Conservation (phyloP, 2,113 vertebrate species). For the Ibidorhyncha struthersii region DNA sequence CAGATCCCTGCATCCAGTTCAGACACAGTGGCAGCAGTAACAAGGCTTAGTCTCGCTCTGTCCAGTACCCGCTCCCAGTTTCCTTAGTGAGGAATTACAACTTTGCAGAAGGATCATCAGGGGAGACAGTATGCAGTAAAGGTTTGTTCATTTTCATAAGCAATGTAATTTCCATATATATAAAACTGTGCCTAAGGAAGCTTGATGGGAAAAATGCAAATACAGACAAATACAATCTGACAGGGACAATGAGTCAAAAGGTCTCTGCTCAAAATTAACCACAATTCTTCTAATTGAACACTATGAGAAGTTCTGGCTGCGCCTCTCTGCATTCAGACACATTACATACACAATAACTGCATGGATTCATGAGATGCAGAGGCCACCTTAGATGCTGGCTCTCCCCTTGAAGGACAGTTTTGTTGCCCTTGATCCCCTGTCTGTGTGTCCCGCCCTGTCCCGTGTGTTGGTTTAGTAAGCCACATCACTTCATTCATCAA, state of each 20-base stretch:
- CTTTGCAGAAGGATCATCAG: background rate
- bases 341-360: background rate
- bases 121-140: background rate
- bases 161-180: background rate
- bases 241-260: background rate
- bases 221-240: background rate
- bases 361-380: background rate
- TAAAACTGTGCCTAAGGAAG: background rate
- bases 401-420: background rate
- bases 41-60: background rate
- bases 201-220: background rate
- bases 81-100: background rate
- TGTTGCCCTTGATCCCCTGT: background rate
- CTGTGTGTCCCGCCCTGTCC: background rate
- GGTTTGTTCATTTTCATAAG: background rate
- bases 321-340: background rate
- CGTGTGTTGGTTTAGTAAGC: background rate
- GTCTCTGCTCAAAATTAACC: background rate
- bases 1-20: background rate
- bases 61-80: background rate
- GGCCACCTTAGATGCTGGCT: background rate
- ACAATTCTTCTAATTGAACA: background rate
- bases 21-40: background rate
- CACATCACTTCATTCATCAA: fast-evolving
- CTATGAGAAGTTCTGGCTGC: background rate